Base-by-base conservation (phyloP, 2,888 invertebrate species). In the Chirona hameri region DNA sequence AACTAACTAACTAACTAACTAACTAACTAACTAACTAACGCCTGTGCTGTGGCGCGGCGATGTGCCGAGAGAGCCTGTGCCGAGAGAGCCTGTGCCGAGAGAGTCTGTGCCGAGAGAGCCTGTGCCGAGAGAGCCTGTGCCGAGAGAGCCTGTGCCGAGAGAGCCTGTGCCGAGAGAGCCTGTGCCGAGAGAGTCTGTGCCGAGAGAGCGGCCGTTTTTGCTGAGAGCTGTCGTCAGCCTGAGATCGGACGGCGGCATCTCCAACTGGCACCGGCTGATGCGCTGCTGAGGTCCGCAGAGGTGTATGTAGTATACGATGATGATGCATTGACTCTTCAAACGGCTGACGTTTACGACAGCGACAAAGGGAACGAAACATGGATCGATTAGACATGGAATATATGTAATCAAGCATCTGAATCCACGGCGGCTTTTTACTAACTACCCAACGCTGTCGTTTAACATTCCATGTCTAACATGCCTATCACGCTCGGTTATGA, bases 321-420 rank as follows among this genome's bases (percentile, higher is more conserved):
- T 76, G 76, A 76, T 76, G 76, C 76, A 76, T 76, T 76, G 39
- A 46, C 76, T 76, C 76, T n/a, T 76, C 76, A 76, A 76, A 7
- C 76, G 9, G 46, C 5, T 46, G 76, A 76, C 76, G 76, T 76
- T 76, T 76, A 76, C 76, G 76, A 76, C 46, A 76, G 76, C 76
- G 76, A 76, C 76, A 76, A 76, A 76, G 76, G 76, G 24, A 24
- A 46, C 76, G 39, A n/a, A 29, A 39, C 76, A 46, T 46, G 39
- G 39, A 39, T 76, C 76, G 76, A 76, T 76, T 76, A 46, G 76
- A 46, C 76, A 76, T 39, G 46, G 76, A 39, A 76, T 76, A 76
- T 76, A 76, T 46, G 76, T 76, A 76, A 76, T 76, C 76, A 76
- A 76, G 76, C 46, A 76, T 76, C 76, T 76, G 76, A 46, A 76